Percentiles rank a stretch among this genome's conserved stretches.
phyloP scores from a whole-genome alignment of 1,140 invertebrate species.

The Anoplophora glabripennis region DNA sequence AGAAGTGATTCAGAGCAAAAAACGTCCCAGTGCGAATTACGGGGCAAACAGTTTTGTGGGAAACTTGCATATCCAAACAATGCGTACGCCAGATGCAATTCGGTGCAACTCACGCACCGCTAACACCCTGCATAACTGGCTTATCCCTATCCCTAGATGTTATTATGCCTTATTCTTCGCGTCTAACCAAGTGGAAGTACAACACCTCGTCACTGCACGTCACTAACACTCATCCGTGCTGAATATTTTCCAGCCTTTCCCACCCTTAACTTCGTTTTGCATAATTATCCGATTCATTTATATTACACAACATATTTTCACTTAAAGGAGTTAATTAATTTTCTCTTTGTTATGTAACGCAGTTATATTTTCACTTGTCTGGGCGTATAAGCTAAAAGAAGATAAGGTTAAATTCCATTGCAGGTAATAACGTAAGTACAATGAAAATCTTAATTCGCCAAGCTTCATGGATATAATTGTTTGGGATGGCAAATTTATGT shows the following conservation, averaged over 20 bases:
- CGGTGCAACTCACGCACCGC: constrained; percentile 33
- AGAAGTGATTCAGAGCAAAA: too few relatives aligned
- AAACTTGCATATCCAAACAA: constrained; percentile 41
- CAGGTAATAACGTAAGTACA: too few relatives aligned
- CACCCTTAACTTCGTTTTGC: constrained; percentile 12
- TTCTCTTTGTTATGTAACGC: too few relatives aligned
- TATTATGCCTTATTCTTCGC: constrained; percentile 45
- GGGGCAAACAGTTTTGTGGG: constrained; percentile 34
- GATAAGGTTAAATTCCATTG: too few relatives aligned
- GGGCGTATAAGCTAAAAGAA: too few relatives aligned
- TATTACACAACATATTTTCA: not conserved
- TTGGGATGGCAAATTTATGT: too few relatives aligned
- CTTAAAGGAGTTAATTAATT: not conserved
- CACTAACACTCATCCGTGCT: constrained; percentile 32
- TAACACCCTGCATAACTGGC: constrained; percentile 39
- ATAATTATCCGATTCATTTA: constrained; percentile 2
- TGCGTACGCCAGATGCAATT: constrained; percentile 43
- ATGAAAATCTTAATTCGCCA: too few relatives aligned
- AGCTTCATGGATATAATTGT: too few relatives aligned
- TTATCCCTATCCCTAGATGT: constrained; percentile 43
- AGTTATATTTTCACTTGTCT: too few relatives aligned
- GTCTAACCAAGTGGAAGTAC: constrained; percentile 44
- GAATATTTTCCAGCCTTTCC: constrained; percentile 21
- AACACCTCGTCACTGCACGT: constrained; percentile 45
- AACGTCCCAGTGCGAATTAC: not conserved